Percentiles rank a stretch among this genome's conserved stretches.
phyloP scores from a whole-genome alignment of 2,797 vertebrate species.

The Gallinago stenura region DNA sequence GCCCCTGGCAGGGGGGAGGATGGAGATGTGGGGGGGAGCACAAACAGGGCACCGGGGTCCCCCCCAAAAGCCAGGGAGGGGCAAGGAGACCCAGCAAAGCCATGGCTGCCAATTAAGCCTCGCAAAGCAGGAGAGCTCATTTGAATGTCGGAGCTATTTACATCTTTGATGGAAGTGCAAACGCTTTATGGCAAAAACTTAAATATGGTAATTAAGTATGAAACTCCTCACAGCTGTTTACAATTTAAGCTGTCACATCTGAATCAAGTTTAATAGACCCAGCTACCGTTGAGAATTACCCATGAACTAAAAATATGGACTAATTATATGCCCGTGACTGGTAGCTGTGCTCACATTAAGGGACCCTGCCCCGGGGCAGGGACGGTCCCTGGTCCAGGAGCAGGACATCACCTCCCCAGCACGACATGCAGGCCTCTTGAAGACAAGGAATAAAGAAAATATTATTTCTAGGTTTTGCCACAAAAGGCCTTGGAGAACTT shows the following conservation, averaged over 20 bases:
- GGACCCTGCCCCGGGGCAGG: neutral
- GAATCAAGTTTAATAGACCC: constrained; percentile 81
- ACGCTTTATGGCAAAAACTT: constrained; percentile 75
- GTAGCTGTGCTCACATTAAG: constrained; percentile 10
- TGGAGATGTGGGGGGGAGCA: fast-evolving
- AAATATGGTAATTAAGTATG: constrained; percentile 81
- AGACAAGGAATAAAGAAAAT: neutral
- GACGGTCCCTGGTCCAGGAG: neutral
- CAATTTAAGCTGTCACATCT: constrained; percentile 81
- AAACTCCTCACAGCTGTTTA: constrained; percentile 84
- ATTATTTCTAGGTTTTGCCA: neutral
- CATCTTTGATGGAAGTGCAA: constrained; percentile 75
- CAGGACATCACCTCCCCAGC: neutral
- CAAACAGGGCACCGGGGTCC: fast-evolving
- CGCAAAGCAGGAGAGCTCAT: constrained; percentile 61
- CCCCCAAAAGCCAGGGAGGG: neutral
- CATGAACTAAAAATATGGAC: constrained; percentile 77
- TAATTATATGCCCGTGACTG: constrained; percentile 55
- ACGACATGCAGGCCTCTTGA: fast-evolving
- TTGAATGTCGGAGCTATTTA: constrained; percentile 67
- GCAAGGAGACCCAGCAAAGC: neutral
- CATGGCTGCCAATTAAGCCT: constrained; percentile 39
- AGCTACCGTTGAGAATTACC: constrained; percentile 76
- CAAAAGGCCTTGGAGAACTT: constrained; percentile 27
- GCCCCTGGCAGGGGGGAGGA: neutral